Base-by-base conservation (phyloP, 53 echinoderm and acorn worm species). In the Echinometra lucunter region DNA sequence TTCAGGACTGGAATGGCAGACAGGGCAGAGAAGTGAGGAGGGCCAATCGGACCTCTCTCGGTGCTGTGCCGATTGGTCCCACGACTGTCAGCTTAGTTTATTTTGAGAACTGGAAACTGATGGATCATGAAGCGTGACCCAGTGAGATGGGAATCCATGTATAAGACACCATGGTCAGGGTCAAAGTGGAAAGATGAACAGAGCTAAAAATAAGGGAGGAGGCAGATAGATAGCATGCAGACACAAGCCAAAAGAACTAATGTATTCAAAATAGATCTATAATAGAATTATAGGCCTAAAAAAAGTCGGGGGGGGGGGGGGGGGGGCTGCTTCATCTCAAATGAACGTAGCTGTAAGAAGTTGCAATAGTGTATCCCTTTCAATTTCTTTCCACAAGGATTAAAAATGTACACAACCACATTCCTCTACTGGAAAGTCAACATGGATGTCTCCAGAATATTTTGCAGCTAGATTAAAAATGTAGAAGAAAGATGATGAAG, bases 11-110 rank as follows among this genome's bases (percentile, higher is more conserved):
- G 91, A 19, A 91, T 37, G 91, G 66, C 5, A 66, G 66, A 19
- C 63, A 38, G 21, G 34, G 12, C 6, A 25, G 66, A 8, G 89
- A 63, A 27, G 38, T 23, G 40, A 56, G 27, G 90, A 57, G 42
- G 58, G 27, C 32, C 37, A 25, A 35, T 57, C 66, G 12, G 89
- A n/a, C 45, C 49, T 30, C 57, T 88, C 88, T 88, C 32, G 28
- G 57, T 88, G 88, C 88, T 60, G 63, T 40, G 88, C 23, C 11
- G 90, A 37, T 23, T 25, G 63, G 92, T 92, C 92, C 92, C 92
- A 92, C 92, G 92, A 67, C 92, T 70, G 92, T 92, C 92, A 92
- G 30, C 44, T 92, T 49, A 72, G 92, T 92, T 92, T 92, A 92
- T 70, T 92, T 92, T 92, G 92, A 92, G 69, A 92, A 92, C 92